phyloP scores from a whole-genome alignment of 1,140 invertebrate genomes.

The Sycophila sp. region DNA sequence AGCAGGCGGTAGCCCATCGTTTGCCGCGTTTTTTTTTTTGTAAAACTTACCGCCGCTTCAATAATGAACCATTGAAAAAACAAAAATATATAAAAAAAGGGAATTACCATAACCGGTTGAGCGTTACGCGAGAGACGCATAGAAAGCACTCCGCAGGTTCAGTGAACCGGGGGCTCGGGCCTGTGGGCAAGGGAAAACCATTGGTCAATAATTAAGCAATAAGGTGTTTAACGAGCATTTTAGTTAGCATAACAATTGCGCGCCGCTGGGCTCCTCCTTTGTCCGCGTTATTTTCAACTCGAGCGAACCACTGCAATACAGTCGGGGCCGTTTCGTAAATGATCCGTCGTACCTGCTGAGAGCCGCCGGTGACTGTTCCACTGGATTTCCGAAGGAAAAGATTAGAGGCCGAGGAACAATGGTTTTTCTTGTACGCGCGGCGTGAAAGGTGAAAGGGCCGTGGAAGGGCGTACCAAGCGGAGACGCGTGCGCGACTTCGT shows the following conservation, averaged over 20 bases:
- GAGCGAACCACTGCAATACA: not conserved
- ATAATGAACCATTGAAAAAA: too few species aligned
- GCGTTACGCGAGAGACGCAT: conserved; percentile 3
- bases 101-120: conserved; percentile 28
- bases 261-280: not conserved
- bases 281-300: not conserved
- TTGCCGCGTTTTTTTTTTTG: too few species aligned
- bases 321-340: not conserved
- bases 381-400: conserved; percentile 39
- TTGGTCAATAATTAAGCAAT: conserved; percentile 17
- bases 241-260: not conserved
- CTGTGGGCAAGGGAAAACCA: not conserved
- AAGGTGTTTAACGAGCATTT: conserved; percentile 1
- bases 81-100: not conserved
- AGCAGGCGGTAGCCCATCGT: too few species aligned
- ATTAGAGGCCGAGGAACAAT: not conserved
- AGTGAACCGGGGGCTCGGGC: not conserved
- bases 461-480: not conserved
- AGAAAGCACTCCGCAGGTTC: conserved; percentile 6
- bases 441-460: conserved; percentile 1
- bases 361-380: not conserved
- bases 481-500: not conserved
- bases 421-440: not conserved
- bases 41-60: too few species aligned
- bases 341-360: not conserved